Evolutionary conservation across 2,797 vertebrate species (phyloP).

Genomic region (Neopelma chrysocephalum): DNA sequence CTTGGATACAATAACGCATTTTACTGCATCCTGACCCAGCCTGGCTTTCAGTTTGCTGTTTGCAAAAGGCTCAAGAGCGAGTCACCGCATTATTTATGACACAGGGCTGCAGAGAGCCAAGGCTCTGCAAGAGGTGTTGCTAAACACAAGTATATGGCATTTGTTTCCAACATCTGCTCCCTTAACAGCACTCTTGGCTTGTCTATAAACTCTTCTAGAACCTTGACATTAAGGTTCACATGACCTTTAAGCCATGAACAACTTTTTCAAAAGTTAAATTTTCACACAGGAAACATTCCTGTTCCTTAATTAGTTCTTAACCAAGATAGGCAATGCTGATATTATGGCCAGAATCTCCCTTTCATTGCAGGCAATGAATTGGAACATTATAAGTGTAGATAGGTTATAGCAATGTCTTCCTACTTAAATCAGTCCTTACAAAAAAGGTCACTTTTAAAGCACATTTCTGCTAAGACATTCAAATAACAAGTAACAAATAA

Average conservation of each 20-base stretch:
- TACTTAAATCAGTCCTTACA: not conserved
- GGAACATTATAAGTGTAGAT: not conserved
- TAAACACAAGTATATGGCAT: constrained; percentile 69
- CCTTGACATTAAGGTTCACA: not conserved
- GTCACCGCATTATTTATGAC: constrained; percentile 75
- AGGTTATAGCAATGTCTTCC: not conserved
- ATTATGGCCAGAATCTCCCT: not conserved
- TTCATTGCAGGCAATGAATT: not conserved
- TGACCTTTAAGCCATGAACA: not conserved
- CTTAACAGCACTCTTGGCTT: not conserved
- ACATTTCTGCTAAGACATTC: not conserved
- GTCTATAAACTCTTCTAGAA: not conserved
- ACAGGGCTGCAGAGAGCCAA: constrained; percentile 53
- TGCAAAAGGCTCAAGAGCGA: constrained; percentile 76
- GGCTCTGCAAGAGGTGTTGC: constrained; percentile 69
- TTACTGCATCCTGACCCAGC: constrained; percentile 75
- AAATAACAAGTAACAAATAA: not conserved
- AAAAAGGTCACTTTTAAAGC: not conserved
- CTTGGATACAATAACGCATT: constrained; percentile 71
- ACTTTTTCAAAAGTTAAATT: not conserved
- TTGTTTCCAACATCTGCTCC: constrained; percentile 77
- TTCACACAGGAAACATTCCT: not conserved
- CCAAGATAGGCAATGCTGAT: not conserved
- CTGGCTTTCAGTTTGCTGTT: constrained; percentile 56
- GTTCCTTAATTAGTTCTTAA: not conserved